phyloP scores from a whole-genome alignment of 2,113 vertebrate species.

The Limnothrissa miodon region DNA sequence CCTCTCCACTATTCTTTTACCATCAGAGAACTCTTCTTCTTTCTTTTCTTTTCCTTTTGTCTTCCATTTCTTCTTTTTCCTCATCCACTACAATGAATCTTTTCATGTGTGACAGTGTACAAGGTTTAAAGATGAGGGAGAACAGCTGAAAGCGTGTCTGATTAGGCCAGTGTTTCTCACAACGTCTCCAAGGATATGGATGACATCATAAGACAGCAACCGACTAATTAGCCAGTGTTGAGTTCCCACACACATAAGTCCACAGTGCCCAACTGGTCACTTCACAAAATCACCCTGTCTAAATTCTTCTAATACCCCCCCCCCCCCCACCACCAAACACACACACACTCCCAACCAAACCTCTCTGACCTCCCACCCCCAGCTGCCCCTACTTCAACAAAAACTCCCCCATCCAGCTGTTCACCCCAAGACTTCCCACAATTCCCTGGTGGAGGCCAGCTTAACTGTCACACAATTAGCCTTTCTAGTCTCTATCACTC shows the following conservation, averaged over 20 bases:
- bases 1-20: background rate
- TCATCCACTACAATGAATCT: slow-evolving; percentile 19
- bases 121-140: slow-evolving; percentile 14
- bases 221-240: background rate
- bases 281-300: slow-evolving; percentile 22
- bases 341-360: background rate
- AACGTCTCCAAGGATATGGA: slow-evolving; percentile 19
- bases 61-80: background rate
- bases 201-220: slow-evolving; percentile 25
- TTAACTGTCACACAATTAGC: slow-evolving; percentile 16
- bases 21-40: background rate
- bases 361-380: background rate
- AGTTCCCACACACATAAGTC: slow-evolving; percentile 34
- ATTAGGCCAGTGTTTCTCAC: slow-evolving; percentile 30
- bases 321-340: background rate
- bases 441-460: slow-evolving; percentile 14
- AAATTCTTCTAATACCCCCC: background rate
- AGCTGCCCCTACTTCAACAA: background rate
- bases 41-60: background rate
- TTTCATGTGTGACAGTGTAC: slow-evolving; percentile 19
- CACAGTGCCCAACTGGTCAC: slow-evolving; percentile 21
- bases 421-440: slow-evolving; percentile 25
- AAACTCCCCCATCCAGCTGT: slow-evolving; percentile 38
- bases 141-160: slow-evolving; percentile 42
- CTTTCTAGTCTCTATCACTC: background rate